A percentile compares a stretch with the other conserved stretches of the same genome.
Conservation (phyloP, 2,888 invertebrate species). For the Idaea biselata region DNA sequence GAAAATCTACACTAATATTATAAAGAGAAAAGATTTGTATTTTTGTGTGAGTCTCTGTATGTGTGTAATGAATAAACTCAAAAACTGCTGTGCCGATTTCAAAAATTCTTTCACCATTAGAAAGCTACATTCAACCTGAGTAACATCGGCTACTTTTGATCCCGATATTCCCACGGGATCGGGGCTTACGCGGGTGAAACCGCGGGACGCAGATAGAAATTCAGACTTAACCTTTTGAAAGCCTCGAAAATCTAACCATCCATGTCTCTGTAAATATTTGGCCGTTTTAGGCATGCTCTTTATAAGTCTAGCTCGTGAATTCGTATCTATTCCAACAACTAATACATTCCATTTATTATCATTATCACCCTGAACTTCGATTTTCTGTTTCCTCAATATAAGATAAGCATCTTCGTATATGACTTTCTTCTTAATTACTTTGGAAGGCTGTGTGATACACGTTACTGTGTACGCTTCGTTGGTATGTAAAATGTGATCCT, state of each 20-base stretch:
- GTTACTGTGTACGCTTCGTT: constrained; percentile 49
- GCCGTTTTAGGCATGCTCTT: constrained; percentile 87
- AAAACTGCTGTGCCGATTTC: too few species aligned
- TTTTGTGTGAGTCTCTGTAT: too few species aligned
- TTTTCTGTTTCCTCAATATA: constrained; percentile 38
- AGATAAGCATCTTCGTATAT: constrained; percentile 51
- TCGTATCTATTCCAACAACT: constrained; percentile 91
- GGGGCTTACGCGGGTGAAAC: too few species aligned
- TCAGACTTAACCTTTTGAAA: constrained; percentile 30
- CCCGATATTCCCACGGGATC: too few species aligned
- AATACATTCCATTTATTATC: constrained; percentile 76
- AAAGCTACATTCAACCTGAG: too few species aligned
- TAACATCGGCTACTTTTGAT: too few species aligned
- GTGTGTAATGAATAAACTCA: too few species aligned
- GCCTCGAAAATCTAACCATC: constrained; percentile 84
- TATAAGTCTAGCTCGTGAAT: constrained; percentile 88
- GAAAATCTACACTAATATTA: too few species aligned
- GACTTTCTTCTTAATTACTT: constrained; percentile 15
- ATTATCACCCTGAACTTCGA: constrained; percentile 6
- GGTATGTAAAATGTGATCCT: constrained; percentile 29
- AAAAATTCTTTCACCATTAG: too few species aligned
- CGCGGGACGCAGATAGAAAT: too few species aligned
- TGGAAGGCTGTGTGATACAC: constrained; percentile 28
- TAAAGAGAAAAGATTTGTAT: too few species aligned
- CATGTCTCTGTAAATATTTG: constrained; percentile 82